These are phyloP conservation scores for chimpanzee (Pan troglodytes) DNA, from an alignment of 2,113 vertebrate genomes.

Conservation along the genomic window NHGRI_mPanTro3-v2.1_pri NC_072412.2:58092001-58092500, in stretches of 20 bases:
- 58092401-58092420: background rate
- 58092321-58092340: background rate
- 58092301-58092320: background rate
- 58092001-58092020: background rate
- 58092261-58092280: background rate
- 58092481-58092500: background rate
- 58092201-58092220: background rate
- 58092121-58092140: background rate
- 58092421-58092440: background rate
- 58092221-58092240: background rate
- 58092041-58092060: background rate
- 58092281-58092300: background rate
- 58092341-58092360: background rate
- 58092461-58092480: background rate
- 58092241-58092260: background rate
- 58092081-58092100: background rate
- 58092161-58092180: background rate
- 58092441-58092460: background rate
- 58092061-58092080: background rate
- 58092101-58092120: background rate
- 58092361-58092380: background rate
- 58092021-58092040: background rate
- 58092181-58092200: background rate
- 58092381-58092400: background rate
- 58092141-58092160: background rate